These are phyloP conservation scores for Rana temporaria DNA, from an alignment of 2,113 vertebrate species.

Conservation along the genomic window DNA sequence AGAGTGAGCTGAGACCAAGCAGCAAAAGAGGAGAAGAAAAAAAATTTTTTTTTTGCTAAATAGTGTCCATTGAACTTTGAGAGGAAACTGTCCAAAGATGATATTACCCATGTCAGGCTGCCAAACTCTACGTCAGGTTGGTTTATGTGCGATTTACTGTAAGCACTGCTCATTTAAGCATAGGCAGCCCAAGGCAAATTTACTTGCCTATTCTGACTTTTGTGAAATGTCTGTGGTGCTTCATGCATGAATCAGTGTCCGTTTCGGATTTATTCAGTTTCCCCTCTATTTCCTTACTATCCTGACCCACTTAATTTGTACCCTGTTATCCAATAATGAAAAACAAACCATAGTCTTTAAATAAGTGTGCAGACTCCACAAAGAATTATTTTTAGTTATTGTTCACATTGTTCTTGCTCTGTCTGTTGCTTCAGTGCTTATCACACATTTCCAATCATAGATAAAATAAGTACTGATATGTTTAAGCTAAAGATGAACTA, in stretches of 20 bases:
- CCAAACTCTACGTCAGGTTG: slow-evolving; percentile 52
- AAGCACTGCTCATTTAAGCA: slow-evolving; percentile 55
- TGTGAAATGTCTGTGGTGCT: slow-evolving; percentile 38
- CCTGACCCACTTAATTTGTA: slow-evolving; percentile 47
- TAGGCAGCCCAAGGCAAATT: slow-evolving; percentile 50
- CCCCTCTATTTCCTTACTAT: slow-evolving; percentile 50
- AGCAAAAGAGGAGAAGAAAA: slow-evolving; percentile 26
- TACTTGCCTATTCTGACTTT: slow-evolving; percentile 52
- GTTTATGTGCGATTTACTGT: slow-evolving; percentile 55
- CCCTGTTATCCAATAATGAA: slow-evolving; percentile 8
- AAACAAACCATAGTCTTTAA: too few species aligned
- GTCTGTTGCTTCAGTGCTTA: too few species aligned
- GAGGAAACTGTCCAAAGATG: slow-evolving; percentile 52
- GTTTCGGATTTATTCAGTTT: slow-evolving; percentile 49
- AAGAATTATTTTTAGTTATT: too few species aligned
- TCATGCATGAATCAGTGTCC: slow-evolving; percentile 55
- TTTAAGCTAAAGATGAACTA: too few species aligned
- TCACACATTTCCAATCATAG: too few species aligned
- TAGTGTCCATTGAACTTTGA: slow-evolving; percentile 56
- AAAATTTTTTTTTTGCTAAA: slow-evolving; percentile 47
- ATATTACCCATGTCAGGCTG: slow-evolving; percentile 54
- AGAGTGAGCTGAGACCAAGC: slow-evolving; percentile 32
- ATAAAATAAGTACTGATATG: too few species aligned
- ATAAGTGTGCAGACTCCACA: too few species aligned
- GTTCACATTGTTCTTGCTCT: too few species aligned